These are phyloP conservation scores for Junco hyemalis DNA, from an alignment of 2,113 vertebrate species.

Conservation along the genomic window DNA sequence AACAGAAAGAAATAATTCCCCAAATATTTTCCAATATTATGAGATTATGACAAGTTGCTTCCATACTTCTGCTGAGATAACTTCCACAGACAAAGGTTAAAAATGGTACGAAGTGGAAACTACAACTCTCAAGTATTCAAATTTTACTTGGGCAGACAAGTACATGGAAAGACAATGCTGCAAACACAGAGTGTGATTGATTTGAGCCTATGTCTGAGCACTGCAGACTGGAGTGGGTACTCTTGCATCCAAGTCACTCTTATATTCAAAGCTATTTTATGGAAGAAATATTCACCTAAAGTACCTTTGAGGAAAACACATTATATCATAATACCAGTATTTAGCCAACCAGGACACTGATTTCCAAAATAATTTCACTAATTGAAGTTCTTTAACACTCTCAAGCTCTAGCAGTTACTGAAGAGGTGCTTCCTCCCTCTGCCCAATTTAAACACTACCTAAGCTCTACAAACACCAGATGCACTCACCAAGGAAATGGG, in stretches of 20 bases:
- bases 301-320: not conserved
- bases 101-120: not conserved
- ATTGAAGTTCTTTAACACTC: not conserved
- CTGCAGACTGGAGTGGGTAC: not conserved
- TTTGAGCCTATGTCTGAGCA: not conserved
- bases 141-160: not conserved
- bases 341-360: not conserved
- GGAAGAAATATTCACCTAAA: not conserved
- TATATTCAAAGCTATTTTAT: not conserved
- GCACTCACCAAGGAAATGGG: not conserved
- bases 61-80: not conserved
- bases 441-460: not conserved
- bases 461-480: not conserved
- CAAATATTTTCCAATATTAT: not conserved
- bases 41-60: not conserved
- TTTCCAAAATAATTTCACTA: not conserved
- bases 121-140: not conserved
- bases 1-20: not conserved
- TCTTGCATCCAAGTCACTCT: not conserved
- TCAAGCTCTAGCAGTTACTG: not conserved
- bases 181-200: not conserved
- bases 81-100: not conserved
- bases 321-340: not conserved
- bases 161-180: not conserved
- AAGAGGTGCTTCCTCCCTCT: not conserved